Evolutionary conservation across 2,113 vertebrate genomes (phyloP), one percentile per base, ranked within the genome.

Genomic region (Stercorarius parasiticus): DNA sequence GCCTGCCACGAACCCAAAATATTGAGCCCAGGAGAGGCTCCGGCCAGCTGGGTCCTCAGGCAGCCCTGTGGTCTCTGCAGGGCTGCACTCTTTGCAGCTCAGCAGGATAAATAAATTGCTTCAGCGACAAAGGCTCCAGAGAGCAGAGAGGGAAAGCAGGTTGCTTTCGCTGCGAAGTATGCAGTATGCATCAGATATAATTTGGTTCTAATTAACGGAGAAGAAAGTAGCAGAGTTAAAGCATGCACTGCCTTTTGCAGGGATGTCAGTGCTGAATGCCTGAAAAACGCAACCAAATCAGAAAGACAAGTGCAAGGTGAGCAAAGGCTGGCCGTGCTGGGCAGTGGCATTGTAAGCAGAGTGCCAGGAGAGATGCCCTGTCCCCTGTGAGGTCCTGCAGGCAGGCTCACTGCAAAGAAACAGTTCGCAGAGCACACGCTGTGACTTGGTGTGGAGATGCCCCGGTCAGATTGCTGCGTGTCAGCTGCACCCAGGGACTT

Each of bases 121-220:
- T 71, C 19, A 9, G 58, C 1, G 3, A 53, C 34, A 29, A 58
- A 58, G 43, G 72, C 56, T 90, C 62, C 66, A 32, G 45, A 45
- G 62, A 90, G 73, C 49, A 47, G 65, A 55, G 6, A 27, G 84
- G 83, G 64, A 38, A 86, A 64, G 80, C 84, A 76, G 69, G 62
- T 69, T 93, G 83, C 62, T 78, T 65, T 91, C 20, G 2, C 73
- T 49, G 66, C 53, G 4, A 34, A 82, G 36, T 19, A 29, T 42
- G 78, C 86, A 64, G 58, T 2, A 15, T 66, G 69, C 78, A 56
- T 53, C 62, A 55, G 82, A 64, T 93, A 23, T 42, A 82, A 94
- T 86, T 90, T 76, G 47, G 52, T 82, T 82, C 87, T 96, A 95
- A 96, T 97, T 93, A 94, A 82, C 1, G 9, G 73, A 89, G 86